Conservation (phyloP, 1,140 invertebrate genomes). For the Micrasema longulum region DNA sequence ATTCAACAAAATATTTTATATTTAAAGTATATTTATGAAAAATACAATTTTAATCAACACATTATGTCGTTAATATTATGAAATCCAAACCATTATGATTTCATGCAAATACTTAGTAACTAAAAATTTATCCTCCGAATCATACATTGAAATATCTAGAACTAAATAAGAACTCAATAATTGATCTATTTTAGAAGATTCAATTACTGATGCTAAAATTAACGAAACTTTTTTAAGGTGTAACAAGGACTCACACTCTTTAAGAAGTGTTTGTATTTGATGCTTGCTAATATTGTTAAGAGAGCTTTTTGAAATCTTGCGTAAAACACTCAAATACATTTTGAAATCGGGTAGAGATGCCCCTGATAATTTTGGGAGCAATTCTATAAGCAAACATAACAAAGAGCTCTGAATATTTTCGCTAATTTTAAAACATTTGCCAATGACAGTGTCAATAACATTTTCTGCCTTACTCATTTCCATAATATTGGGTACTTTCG, state of each 20-base stretch:
- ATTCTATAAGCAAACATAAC: slow-evolving; percentile 45
- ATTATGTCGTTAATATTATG: slow-evolving; percentile 15
- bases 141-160: slow-evolving; percentile 11
- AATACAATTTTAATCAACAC: not conserved
- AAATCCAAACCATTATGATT: slow-evolving; percentile 42
- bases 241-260: slow-evolving; percentile 33
- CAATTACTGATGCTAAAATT: slow-evolving; percentile 25
- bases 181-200: slow-evolving; percentile 36
- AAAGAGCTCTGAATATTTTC: slow-evolving; percentile 43
- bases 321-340: slow-evolving; percentile 48
- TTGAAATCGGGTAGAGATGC: slow-evolving; percentile 28
- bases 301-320: slow-evolving; percentile 40
- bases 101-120: slow-evolving; percentile 46
- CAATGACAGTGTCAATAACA: slow-evolving; percentile 25
- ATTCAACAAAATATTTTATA: too few relatives aligned
- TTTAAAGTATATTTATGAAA: too few relatives aligned
- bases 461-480: slow-evolving; percentile 35
- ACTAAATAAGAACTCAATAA: slow-evolving; percentile 35
- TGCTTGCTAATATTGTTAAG: slow-evolving; percentile 27
- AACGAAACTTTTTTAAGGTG: slow-evolving; percentile 24
- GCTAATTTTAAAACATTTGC: slow-evolving; percentile 46
- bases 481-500: slow-evolving; percentile 22
- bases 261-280: slow-evolving; percentile 44
- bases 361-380: slow-evolving; percentile 31
- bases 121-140: slow-evolving; percentile 21